A percentile compares a stretch with the other conserved stretches of the same genome.
Evolutionary conservation across 2,113 vertebrate species (phyloP).

Genomic region (Macrotus californicus): DNA sequence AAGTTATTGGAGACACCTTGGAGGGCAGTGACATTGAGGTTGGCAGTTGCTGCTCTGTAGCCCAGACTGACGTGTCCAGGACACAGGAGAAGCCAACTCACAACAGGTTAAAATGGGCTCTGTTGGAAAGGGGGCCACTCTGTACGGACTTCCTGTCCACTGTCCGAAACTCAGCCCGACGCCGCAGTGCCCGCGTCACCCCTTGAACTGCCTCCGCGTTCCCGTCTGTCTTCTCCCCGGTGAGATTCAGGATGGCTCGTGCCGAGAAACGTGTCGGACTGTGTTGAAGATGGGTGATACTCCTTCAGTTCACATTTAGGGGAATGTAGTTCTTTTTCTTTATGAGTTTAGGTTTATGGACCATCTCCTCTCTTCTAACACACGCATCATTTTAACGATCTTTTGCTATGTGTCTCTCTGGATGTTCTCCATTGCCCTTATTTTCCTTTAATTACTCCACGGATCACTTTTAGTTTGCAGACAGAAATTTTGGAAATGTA

Average conservation of each 20-base stretch:
- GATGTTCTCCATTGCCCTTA: not conserved
- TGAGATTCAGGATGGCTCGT: not conserved
- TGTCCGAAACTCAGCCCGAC: not conserved
- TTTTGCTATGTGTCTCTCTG: not conserved
- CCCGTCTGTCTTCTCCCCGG: not conserved
- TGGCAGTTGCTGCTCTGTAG: too few relatives aligned
- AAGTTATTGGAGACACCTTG: not conserved
- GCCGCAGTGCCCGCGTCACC: too few relatives aligned
- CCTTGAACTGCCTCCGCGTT: fast-evolving
- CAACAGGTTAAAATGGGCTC: not conserved
- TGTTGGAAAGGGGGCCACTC: not conserved
- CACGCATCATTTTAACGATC: not conserved
- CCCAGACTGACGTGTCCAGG: too few relatives aligned
- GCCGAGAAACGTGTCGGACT: not conserved
- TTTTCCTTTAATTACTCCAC: not conserved
- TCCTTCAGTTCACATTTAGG: not conserved
- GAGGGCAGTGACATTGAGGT: not conserved
- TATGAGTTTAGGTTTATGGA: conserved; percentile 10
- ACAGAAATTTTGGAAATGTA: not conserved
- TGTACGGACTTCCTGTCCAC: not conserved
- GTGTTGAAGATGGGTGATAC: fast-evolving
- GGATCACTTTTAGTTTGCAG: not conserved
- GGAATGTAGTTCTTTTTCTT: not conserved
- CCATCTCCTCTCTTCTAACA: not conserved
- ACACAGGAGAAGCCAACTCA: not conserved